Conservation (phyloP, 1,140 invertebrate genomes). For the Ptiloglossa arizonensis region DNA sequence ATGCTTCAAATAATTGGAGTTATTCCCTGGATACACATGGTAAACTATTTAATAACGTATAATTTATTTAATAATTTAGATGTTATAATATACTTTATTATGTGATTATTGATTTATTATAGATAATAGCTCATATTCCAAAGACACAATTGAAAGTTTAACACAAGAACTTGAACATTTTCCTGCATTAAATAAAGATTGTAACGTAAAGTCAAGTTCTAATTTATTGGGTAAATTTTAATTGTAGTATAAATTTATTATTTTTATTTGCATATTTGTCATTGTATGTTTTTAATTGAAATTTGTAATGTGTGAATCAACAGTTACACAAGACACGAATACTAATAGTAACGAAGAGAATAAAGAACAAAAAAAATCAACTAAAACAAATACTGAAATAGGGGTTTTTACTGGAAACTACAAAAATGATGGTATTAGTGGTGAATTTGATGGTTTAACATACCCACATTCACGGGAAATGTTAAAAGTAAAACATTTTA, state of each 20-base stretch:
- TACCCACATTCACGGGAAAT: conserved; percentile 88
- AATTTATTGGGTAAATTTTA: conserved; percentile 39
- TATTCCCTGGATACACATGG: not conserved
- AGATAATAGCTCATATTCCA: conserved; percentile 24
- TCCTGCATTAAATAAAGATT: conserved; percentile 64
- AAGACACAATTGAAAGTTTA: conserved; percentile 48
- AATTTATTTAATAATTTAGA: not conserved
- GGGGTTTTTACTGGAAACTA: conserved; percentile 87
- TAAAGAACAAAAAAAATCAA: conserved; percentile 18
- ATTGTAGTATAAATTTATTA: not conserved
- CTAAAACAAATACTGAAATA: conserved; percentile 72
- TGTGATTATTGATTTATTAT: conserved; percentile 26
- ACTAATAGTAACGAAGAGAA: not conserved
- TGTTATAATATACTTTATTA: not conserved
- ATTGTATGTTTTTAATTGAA: not conserved
- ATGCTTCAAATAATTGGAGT: conserved; percentile 2
- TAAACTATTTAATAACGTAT: conserved; percentile 14
- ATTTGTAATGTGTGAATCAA: conserved; percentile 12
- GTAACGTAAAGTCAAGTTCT: conserved; percentile 47
- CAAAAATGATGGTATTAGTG: conserved; percentile 89
- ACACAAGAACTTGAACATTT: conserved; percentile 68
- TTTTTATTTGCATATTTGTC: conserved; percentile 2
- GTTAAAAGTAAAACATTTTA: conserved; percentile 79
- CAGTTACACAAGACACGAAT: not conserved
- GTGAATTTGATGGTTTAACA: conserved; percentile 88